phyloP scores from a whole-genome alignment of 2,797 vertebrate species.

The Smutsia temminckii region DNA sequence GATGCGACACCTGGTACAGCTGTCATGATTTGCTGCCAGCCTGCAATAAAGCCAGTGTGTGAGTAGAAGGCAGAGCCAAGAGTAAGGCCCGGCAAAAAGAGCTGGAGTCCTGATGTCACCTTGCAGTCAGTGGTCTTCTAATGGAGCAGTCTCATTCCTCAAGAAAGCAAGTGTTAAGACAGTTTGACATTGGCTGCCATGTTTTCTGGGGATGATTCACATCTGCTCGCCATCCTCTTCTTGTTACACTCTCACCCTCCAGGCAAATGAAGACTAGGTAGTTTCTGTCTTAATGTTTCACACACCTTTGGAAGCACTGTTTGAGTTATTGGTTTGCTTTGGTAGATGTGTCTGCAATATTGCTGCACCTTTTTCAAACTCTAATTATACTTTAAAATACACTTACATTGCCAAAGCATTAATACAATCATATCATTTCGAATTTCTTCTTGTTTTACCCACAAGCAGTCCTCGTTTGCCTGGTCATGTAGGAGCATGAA shows the following conservation, averaged over 20 bases:
- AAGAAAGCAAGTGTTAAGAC: background rate
- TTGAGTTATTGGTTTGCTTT: background rate
- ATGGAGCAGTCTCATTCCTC: background rate
- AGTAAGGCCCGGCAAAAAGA: background rate
- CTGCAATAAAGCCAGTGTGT: slow-evolving; percentile 37
- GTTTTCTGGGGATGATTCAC: background rate
- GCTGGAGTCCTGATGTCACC: background rate
- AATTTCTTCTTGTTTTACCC: slow-evolving; percentile 42
- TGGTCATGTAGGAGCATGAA: background rate
- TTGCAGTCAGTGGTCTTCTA: background rate
- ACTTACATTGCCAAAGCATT: background rate
- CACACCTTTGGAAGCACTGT: background rate
- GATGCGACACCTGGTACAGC: slow-evolving; percentile 35
- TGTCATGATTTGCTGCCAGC: slow-evolving; percentile 52
- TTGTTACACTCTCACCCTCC: background rate
- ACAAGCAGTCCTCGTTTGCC: background rate
- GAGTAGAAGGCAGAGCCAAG: slow-evolving; percentile 27
- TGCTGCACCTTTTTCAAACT: background rate
- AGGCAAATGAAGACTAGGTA: background rate
- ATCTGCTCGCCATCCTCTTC: background rate
- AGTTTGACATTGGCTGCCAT: background rate
- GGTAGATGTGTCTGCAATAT: slow-evolving; percentile 3
- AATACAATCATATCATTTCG: background rate
- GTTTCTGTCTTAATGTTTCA: background rate
- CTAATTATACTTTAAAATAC: slow-evolving; percentile 35